Percentiles rank a stretch among this genome's conserved stretches.
Evolutionary conservation across 2,888 invertebrate genomes (phyloP).

Genomic region (Boloria euphrosyne): DNA sequence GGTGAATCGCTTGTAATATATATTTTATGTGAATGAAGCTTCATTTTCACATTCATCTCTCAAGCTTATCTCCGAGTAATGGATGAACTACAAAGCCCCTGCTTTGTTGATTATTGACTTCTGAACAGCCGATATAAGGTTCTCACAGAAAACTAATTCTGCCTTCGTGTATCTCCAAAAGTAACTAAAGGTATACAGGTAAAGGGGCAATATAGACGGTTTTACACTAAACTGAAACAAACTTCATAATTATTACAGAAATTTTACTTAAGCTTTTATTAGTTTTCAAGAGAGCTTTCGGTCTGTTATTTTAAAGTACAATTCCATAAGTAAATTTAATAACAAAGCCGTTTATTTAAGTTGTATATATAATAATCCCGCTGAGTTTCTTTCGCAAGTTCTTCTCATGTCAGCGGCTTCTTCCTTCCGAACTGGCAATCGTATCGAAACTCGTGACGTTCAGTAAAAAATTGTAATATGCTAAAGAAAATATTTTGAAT

Average conservation of each 20-base stretch:
- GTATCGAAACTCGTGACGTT: too few relatives aligned
- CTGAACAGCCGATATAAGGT: constrained; percentile 24
- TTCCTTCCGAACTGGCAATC: too few relatives aligned
- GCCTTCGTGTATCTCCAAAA: constrained; percentile 26
- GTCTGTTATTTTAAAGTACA: too few relatives aligned
- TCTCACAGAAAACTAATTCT: constrained; percentile 30
- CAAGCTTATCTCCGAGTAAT: background rate
- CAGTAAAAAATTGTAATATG: too few relatives aligned
- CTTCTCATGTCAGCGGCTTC: too few relatives aligned
- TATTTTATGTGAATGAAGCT: too few relatives aligned
- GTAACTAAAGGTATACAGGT: constrained; percentile 28
- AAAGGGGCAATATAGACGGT: constrained; percentile 22
- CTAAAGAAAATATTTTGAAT: too few relatives aligned
- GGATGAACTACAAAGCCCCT: background rate
- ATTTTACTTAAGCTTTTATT: background rate
- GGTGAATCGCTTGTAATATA: too few relatives aligned
- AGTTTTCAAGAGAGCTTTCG: too few relatives aligned
- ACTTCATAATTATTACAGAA: background rate
- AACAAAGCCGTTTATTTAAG: background rate
- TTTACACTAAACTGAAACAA: constrained; percentile 7
- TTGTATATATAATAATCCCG: too few relatives aligned
- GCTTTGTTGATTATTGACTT: constrained; percentile 28
- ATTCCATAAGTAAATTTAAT: background rate
- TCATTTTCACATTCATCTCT: too few relatives aligned
- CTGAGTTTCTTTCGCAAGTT: too few relatives aligned